These are phyloP conservation scores for Cordilura impudica DNA, from an alignment of 2,888 invertebrate species.

Conservation along the genomic window DNA sequence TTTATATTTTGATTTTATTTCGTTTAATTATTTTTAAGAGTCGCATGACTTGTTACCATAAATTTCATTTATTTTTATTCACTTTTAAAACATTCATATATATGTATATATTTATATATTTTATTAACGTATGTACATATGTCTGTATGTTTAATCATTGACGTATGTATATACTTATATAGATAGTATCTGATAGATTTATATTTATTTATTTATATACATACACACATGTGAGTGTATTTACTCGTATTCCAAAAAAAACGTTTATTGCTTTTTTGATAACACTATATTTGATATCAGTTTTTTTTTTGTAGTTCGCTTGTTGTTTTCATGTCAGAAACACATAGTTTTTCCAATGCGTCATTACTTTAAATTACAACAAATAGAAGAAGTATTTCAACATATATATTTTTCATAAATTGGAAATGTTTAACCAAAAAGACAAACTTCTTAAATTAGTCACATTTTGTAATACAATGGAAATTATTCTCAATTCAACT, in stretches of 20 bases:
- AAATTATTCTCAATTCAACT: too few relatives aligned
- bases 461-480: too few relatives aligned
- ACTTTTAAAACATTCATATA: not conserved
- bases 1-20: not conserved
- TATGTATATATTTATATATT: not conserved
- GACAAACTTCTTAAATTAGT: too few relatives aligned
- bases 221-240: constrained; percentile 9
- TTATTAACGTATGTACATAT: not conserved
- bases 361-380: constrained; percentile 2
- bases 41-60: constrained; percentile 40
- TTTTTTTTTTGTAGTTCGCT: not conserved
- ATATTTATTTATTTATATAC: constrained; percentile 2
- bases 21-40: not conserved
- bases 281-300: constrained; percentile 51
- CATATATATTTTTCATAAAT: too few relatives aligned
- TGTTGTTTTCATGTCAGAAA: constrained; percentile 10
- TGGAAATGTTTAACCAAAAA: too few relatives aligned
- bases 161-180: constrained; percentile 29
- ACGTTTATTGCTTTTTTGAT: constrained; percentile 39
- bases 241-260: not conserved
- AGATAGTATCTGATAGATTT: constrained; percentile 23
- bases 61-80: constrained; percentile 15
- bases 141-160: constrained; percentile 15
- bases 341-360: not conserved
- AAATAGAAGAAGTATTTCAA: not conserved